phyloP scores from a whole-genome alignment of 2,113 vertebrate genomes.

The Cavia aperea region DNA sequence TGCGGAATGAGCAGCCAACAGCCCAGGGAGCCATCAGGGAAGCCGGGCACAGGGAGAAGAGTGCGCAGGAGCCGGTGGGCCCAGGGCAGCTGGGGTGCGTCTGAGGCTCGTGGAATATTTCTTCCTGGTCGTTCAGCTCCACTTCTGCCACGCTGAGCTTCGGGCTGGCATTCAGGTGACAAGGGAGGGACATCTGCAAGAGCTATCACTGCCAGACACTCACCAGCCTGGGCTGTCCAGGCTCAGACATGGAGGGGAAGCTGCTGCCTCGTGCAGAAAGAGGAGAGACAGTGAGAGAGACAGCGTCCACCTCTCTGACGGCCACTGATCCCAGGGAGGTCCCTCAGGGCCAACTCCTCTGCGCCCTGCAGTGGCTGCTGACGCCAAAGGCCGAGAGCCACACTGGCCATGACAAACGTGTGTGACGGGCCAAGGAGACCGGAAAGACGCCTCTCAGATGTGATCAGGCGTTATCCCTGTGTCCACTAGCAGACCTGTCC shows the following conservation, averaged over 20 bases:
- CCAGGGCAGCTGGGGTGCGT: not conserved
- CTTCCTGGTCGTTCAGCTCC: too few species aligned
- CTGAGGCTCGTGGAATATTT: not conserved
- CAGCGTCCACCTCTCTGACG: accelerated
- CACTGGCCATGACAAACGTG: not conserved
- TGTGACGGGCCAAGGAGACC: not conserved
- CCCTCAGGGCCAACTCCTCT: accelerated
- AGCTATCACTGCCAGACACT: not conserved
- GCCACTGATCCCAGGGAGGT: not conserved
- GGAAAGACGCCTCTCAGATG: not conserved
- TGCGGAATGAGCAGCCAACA: accelerated
- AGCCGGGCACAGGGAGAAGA: not conserved
- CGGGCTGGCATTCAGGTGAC: not conserved
- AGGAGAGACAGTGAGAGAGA: not conserved
- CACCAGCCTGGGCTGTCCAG: not conserved
- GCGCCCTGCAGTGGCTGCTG: not conserved
- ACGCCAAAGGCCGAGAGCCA: not conserved
- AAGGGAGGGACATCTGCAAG: not conserved
- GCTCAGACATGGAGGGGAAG: not conserved
- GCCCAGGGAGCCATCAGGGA: not conserved
- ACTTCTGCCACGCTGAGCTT: not conserved
- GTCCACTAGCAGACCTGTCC: not conserved
- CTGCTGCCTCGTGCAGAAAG: not conserved
- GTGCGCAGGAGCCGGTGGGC: accelerated
- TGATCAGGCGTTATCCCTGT: accelerated